Conservation (phyloP, 2,113 vertebrate genomes). For the Gallinago undulata region DNA sequence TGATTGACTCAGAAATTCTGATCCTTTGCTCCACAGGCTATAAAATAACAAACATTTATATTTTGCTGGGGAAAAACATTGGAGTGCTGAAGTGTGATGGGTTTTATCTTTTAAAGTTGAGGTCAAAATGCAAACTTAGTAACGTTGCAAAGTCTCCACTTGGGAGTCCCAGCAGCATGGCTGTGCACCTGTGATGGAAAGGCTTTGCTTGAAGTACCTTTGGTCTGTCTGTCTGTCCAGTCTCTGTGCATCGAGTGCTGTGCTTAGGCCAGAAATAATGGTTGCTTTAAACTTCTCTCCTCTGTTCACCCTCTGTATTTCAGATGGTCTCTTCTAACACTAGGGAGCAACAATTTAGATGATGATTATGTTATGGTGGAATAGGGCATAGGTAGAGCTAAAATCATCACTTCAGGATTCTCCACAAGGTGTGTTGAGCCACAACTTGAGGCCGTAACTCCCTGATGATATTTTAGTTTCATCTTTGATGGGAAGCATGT, state of each 20-base stretch:
- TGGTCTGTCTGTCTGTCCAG: constrained; percentile 57
- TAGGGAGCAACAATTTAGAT: constrained; percentile 17
- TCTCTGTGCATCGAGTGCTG: constrained; percentile 43
- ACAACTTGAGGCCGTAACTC: not conserved
- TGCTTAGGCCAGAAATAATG: constrained; percentile 37
- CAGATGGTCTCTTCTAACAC: constrained; percentile 15
- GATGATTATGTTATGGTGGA: not conserved
- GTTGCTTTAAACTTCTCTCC: constrained; percentile 60
- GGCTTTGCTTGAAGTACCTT: constrained; percentile 58
- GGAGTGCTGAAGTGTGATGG: not conserved
- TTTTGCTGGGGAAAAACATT: not conserved
- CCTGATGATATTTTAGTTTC: not conserved
- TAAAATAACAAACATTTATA: not conserved
- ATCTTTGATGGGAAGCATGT: not conserved
- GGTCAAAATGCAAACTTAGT: not conserved
- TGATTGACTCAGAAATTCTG: not conserved
- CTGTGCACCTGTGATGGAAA: constrained; percentile 58
- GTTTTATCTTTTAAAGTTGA: constrained; percentile 22
- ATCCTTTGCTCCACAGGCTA: constrained; percentile 10
- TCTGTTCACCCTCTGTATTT: constrained; percentile 52
- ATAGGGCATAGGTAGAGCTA: not conserved
- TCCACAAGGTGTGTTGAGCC: not conserved
- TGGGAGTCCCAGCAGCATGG: constrained; percentile 54
- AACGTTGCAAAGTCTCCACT: constrained; percentile 32
- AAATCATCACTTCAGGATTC: constrained; percentile 11